phyloP scores from a whole-genome alignment of 2,797 vertebrate species.

The Myotis vivesi region DNA sequence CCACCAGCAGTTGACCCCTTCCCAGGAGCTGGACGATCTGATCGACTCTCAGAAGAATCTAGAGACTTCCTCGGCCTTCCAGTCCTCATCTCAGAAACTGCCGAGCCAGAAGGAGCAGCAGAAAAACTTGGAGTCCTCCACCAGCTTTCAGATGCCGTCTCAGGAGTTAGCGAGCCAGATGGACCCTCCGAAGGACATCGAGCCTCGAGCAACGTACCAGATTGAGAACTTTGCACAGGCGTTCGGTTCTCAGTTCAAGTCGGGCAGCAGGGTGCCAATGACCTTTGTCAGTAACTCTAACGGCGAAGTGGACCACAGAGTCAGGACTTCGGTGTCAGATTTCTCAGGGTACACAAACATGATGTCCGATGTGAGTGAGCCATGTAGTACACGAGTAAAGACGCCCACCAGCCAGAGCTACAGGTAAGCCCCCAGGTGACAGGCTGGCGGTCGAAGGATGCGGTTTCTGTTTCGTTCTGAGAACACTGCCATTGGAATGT shows the following conservation, averaged over 20 bases:
- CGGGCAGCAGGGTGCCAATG: slow-evolving; percentile 96
- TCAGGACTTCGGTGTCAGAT: slow-evolving; percentile 99
- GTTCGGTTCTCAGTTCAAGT: slow-evolving; percentile 99
- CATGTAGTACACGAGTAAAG: slow-evolving; percentile 99
- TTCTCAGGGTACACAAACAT: slow-evolving; percentile 99
- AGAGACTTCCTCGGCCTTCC: slow-evolving; percentile 92
- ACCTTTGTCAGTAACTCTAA: slow-evolving; percentile 93
- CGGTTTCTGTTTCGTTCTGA: slow-evolving; percentile 88
- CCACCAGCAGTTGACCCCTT: slow-evolving; percentile 99
- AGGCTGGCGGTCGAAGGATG: slow-evolving; percentile 86
- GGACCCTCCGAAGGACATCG: slow-evolving; percentile 93
- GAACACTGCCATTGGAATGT: slow-evolving; percentile 99
- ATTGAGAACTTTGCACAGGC: slow-evolving; percentile 99
- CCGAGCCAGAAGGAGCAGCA: slow-evolving; percentile 92
- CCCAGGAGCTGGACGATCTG: slow-evolving; percentile 98
- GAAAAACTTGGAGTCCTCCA: slow-evolving; percentile 88
- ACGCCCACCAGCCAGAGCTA: slow-evolving; percentile 99
- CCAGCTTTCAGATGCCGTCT: slow-evolving; percentile 91
- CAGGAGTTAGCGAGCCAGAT: slow-evolving; percentile 93
- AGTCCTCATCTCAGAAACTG: slow-evolving; percentile 93
- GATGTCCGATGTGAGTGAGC: slow-evolving; percentile 98
- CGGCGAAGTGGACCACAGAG: slow-evolving; percentile 95
- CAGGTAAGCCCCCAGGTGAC: slow-evolving; percentile 93
- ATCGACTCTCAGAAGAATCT: slow-evolving; percentile 93
- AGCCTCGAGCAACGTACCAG: slow-evolving; percentile 94